Evolutionary conservation across 2,113 vertebrate species (phyloP), one percentile per base, ranked within the genome.

Genomic region (Pleuronectes platessa): DNA sequence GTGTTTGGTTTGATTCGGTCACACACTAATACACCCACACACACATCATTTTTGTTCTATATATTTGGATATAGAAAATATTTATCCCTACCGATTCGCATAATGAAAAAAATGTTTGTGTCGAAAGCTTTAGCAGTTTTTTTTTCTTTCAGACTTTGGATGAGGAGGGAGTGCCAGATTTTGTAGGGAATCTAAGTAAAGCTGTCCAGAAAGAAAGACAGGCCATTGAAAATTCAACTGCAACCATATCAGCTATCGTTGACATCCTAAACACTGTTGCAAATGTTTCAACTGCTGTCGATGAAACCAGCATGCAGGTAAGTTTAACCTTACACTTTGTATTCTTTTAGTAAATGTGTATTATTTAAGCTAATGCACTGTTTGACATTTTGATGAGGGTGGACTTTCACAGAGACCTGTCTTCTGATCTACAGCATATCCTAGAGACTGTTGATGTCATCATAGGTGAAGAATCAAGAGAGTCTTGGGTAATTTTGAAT

Each of bases 361-460:
- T 31, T 31, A 31, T 31, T 49, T 49, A 4, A 6, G 15, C 14
- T 3, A 49, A 49, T 17, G 4, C 1, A 49, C n/a, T n/a, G n/a
- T n/a, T n/a, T n/a, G n/a, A 51, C 65, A 18, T 35, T 51, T 24
- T 74, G 5, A 49, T 47, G 13, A 49, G 1, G 7, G 9, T 61
- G 2, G 64, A 27, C 2, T 9, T 9, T 56, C 1, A 67, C 7
- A 27, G 3, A 60, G 3, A 69, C n/a, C 56, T 56, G 0, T 74
- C 3, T 86, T 62, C 73, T 63, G 2, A 42, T 89, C 81, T 88
- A 4, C 88, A 95, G 95, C 6, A 81, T 79, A 71, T 95, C 15
- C 86, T 95, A 10, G 0, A 68, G 3, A 90, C 88, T 2, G 83
- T 94, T 55, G 71, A 91, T 31, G n/a, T 82, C 54, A 65, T 95